Evolutionary conservation across 1,140 invertebrate species (phyloP), one percentile per base, ranked within the genome.

Genomic region (Drosophila murphyi): DNA sequence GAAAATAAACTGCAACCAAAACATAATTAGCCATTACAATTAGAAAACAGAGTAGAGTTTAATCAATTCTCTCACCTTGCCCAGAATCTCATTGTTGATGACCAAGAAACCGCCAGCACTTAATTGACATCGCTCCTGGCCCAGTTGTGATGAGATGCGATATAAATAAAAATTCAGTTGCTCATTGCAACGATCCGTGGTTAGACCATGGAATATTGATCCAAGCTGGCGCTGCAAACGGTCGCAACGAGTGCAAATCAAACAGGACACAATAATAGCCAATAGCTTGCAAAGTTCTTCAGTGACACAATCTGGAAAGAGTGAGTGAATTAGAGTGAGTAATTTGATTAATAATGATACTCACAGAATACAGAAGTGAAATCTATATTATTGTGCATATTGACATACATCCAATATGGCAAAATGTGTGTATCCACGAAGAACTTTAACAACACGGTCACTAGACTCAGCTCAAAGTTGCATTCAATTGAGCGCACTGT

Each of bases 371-470:
- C 3, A 5, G 10, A 43, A 7, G n/a, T 4, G 1, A 70, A 2
- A 2, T 34, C 32, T 4, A 4, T 5, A 6, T 52, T 4, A 20
- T 69, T 32, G 2, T 56, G 2, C 0, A 41, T 4, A 20, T 59
- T 75, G 3, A 89, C 41, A 32, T 68, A 80, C 0, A 78, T 47
- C 83, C 83, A 88, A 43, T 83, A 88, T 5, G 77, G 76, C 60
- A 83, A 0, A 0, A 69, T 34, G 0, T 71, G 51, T 0, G 45
- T 67, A 10, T 89, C 80, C 50, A 80, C 29, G 34, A 88, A 83
- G 4, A 59, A 54, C 43, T 72, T 88, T 0, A 83, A 2, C 39
- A 78, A 20, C n/a, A 72, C 3, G 0, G n/a, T 6, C 2, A 75
- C 48, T 10, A 89, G 35, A 31, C 83, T 89, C 0, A 74, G 50